Percentiles rank a stretch among this genome's conserved stretches.
These are phyloP conservation scores for Gibbula magus DNA, from an alignment of 2,888 invertebrate genomes.

Conservation along the genomic window DNA sequence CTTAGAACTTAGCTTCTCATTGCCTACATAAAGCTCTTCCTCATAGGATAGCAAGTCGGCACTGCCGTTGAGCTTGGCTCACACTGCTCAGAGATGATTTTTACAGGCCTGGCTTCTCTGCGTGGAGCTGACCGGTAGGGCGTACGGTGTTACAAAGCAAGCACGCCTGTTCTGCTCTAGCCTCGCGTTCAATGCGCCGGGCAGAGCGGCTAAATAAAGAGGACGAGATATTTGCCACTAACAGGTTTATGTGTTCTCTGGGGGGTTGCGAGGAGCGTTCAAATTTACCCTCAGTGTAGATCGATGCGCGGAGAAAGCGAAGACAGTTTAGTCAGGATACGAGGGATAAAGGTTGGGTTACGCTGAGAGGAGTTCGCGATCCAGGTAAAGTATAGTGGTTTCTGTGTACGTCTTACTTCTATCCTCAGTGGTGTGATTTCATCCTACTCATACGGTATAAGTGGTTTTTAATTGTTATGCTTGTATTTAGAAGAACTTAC, in stretches of 20 bases:
- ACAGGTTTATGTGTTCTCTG: not conserved
- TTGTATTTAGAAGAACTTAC: no score
- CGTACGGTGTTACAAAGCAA: no score
- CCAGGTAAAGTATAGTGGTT: not conserved
- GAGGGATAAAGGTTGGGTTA: not conserved
- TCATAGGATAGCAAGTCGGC: no score
- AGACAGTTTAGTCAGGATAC: not conserved
- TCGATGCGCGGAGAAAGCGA: not conserved
- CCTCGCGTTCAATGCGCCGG: not conserved
- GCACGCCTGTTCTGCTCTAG: not conserved
- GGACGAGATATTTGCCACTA: not conserved
- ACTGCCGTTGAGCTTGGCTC: no score
- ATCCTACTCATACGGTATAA: not conserved
- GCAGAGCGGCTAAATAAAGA: not conserved
- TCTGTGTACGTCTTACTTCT: not conserved
- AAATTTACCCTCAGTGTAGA: slow-evolving; percentile 3
- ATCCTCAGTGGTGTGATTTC: not conserved
- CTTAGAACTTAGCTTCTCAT: no score
- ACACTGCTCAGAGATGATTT: no score
- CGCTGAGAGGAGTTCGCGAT: not conserved
- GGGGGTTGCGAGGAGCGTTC: slow-evolving; percentile 3
- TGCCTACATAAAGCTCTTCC: no score
- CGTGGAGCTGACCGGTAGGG: no score
- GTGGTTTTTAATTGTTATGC: not conserved
- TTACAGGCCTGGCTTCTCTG: no score